phyloP scores from a whole-genome alignment of 2,888 invertebrate genomes.

The Cephus nigrinus region DNA sequence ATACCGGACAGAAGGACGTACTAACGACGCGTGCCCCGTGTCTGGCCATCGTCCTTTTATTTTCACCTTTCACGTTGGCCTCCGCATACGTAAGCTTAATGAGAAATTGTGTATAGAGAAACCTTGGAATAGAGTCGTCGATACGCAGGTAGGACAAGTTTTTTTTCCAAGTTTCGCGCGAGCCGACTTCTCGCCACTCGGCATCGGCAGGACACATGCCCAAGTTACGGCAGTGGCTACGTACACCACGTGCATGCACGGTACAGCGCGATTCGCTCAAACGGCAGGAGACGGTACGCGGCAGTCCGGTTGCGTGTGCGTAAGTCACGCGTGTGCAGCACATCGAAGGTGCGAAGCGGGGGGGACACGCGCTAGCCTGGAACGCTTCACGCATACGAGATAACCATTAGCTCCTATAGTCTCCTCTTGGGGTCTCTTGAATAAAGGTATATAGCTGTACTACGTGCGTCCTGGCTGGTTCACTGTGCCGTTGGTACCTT shows the following conservation, averaged over 20 bases:
- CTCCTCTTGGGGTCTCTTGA: not conserved
- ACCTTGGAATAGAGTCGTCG: constrained; percentile 39
- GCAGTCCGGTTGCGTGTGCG: not conserved
- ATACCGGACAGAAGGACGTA: not conserved
- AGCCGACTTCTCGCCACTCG: constrained; percentile 9
- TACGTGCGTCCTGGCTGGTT: not conserved
- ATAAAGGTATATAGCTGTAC: not conserved
- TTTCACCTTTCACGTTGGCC: not conserved
- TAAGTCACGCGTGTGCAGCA: constrained; percentile 5
- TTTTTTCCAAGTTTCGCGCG: constrained; percentile 29
- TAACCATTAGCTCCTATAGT: constrained; percentile 5
- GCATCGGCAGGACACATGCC: not conserved
- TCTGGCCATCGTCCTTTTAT: not conserved
- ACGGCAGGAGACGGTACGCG: not conserved
- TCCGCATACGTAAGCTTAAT: not conserved
- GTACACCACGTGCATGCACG: not conserved
- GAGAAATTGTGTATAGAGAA: constrained; percentile 3
- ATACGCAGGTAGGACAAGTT: constrained; percentile 34
- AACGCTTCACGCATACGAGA: constrained; percentile 53
- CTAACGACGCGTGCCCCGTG: not conserved
- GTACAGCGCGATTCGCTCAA: not conserved
- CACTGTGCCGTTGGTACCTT: not conserved
- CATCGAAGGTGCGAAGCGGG: constrained; percentile 28
- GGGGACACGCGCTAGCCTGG: constrained; percentile 54
- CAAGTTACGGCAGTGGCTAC: not conserved